Percentiles rank a stretch among this genome's conserved stretches.
Evolutionary conservation across 2,113 vertebrate species (phyloP).

Genomic region (Calyptomena viridis): DNA sequence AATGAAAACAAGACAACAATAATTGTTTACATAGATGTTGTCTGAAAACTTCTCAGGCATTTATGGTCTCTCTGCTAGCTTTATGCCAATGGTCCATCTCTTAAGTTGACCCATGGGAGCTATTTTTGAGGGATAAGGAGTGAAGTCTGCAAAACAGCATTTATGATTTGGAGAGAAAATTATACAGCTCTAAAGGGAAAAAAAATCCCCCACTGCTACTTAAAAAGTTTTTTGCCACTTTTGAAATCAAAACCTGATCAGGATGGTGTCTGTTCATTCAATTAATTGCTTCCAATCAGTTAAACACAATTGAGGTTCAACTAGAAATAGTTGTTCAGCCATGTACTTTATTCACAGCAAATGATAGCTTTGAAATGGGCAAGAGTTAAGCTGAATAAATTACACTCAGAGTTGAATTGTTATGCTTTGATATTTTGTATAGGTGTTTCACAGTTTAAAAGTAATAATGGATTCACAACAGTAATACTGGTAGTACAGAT

Average conservation of each 20-base stretch:
- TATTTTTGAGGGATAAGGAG: neutral
- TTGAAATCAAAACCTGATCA: neutral
- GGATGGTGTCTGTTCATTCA: neutral
- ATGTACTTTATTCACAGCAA: neutral
- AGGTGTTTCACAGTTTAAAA: neutral
- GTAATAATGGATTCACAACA: neutral
- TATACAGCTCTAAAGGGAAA: neutral
- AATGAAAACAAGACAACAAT: constrained; percentile 51
- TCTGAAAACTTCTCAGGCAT: neutral
- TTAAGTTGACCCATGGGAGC: neutral
- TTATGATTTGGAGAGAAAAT: neutral
- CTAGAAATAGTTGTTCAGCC: neutral
- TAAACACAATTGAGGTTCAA: neutral
- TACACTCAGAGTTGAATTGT: neutral
- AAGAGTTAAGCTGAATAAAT: neutral
- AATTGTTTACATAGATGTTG: constrained; percentile 32
- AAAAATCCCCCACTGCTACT: neutral
- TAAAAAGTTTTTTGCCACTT: neutral
- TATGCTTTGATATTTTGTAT: neutral
- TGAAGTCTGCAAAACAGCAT: neutral
- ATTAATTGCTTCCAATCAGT: neutral
- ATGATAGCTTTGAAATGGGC: neutral
- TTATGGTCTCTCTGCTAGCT: neutral
- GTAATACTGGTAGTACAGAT: neutral
- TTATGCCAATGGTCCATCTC: neutral